Conservation (phyloP, 2,888 invertebrate species). For the Linnaemya tessellans region DNA sequence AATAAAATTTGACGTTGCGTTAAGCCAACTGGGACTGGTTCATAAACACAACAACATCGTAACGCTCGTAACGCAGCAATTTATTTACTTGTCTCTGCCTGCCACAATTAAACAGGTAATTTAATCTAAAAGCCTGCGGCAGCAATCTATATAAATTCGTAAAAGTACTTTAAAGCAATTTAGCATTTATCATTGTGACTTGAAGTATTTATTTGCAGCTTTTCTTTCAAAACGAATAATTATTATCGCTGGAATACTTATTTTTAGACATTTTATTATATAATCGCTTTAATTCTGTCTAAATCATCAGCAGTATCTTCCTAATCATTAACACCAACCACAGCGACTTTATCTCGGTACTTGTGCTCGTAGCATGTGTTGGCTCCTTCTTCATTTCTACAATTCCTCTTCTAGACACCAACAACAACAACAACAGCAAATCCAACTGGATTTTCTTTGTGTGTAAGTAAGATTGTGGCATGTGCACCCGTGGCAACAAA, state of each 20-base stretch:
- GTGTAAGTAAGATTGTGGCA: conserved; percentile 1
- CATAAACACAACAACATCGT: too few relatives aligned
- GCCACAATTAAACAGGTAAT: conserved; percentile 47
- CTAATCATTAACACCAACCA: conserved; percentile 12
- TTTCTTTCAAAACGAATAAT: conserved; percentile 29
- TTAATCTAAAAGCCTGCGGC: conserved; percentile 23
- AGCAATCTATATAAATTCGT: conserved; percentile 15
- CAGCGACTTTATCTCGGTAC: neutral
- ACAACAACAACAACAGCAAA: neutral
- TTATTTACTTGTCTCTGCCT: neutral
- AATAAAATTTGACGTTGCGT: too few relatives aligned
- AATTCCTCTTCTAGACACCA: conserved; percentile 44
- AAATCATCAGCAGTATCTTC: conserved; percentile 43
- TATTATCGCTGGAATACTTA: conserved; percentile 27
- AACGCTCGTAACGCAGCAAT: too few relatives aligned
- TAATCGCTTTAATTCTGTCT: conserved; percentile 64
- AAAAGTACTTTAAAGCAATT: conserved; percentile 34
- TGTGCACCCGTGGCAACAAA: conserved; percentile 26
- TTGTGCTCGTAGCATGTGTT: conserved; percentile 10
- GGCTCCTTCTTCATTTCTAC: conserved; percentile 3
- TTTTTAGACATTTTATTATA: conserved; percentile 48
- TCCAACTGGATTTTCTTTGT: conserved; percentile 16
- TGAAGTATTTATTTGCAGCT: conserved; percentile 16
- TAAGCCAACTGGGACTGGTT: too few relatives aligned
- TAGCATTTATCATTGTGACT: conserved; percentile 40